Conservation (phyloP, 2,797 vertebrate genomes). For the Chiloscyllium punctatum region DNA sequence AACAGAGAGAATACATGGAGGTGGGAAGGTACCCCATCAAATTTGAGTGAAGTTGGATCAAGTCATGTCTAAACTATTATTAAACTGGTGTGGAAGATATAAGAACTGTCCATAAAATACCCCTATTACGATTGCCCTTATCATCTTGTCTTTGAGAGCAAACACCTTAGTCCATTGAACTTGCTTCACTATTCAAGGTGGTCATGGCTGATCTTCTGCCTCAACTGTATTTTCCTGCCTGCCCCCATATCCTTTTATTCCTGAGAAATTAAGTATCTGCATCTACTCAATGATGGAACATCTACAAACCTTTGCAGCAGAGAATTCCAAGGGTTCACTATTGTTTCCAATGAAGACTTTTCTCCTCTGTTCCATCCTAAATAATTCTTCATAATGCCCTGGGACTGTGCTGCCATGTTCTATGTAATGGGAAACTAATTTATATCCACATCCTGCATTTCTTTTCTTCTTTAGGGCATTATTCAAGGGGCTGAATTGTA, state of each 20-base stretch:
- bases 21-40: neutral
- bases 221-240: neutral
- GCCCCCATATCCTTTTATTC: neutral
- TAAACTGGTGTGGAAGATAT: neutral
- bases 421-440: neutral
- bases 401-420: neutral
- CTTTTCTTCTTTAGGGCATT: neutral
- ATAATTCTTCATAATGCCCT: neutral
- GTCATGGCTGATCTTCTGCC: neutral
- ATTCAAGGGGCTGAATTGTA: neutral
- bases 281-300: neutral
- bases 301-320: neutral
- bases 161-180: neutral
- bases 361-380: neutral
- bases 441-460: neutral
- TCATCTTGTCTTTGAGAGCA: neutral
- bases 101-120: neutral
- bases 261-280: neutral
- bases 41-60: neutral
- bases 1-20: neutral
- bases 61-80: too few relatives aligned
- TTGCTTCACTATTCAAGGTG: neutral
- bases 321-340: neutral
- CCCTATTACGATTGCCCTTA: neutral
- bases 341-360: neutral